Evolutionary conservation across 2,113 vertebrate genomes (phyloP).

Genomic region (Coregonus clupeaformis): DNA sequence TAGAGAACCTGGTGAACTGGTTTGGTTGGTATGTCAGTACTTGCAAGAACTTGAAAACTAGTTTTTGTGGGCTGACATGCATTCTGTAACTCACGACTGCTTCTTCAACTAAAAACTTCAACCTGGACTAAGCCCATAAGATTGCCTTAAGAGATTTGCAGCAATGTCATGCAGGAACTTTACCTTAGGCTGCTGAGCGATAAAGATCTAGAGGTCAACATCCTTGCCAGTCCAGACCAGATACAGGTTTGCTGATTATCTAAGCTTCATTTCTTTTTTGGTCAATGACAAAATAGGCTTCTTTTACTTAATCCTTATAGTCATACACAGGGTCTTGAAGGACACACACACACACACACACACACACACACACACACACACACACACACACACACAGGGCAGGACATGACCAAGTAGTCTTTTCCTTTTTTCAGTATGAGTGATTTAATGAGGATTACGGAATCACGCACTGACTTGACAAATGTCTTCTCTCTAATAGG

Average conservation of each 20-base stretch:
- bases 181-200: not conserved
- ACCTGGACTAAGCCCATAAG: no score
- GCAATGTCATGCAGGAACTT: not conserved
- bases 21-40: constrained; percentile 7
- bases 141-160: not conserved
- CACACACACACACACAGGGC: not conserved
- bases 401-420: not conserved
- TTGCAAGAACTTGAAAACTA: not conserved
- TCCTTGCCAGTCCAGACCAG: not conserved
- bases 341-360: not conserved
- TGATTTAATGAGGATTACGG: not conserved
- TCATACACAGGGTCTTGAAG: not conserved
- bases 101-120: no score
- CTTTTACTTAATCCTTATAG: not conserved
- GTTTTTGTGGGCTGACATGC: no score
- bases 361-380: not conserved
- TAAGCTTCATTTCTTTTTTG: not conserved
- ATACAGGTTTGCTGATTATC: not conserved
- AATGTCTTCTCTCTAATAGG: not conserved
- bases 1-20: not conserved
- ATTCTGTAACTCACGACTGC: no score
- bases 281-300: not conserved
- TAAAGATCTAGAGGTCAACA: not conserved
- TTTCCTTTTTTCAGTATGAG: not conserved
- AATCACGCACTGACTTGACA: not conserved